A percentile compares a stretch with the other conserved stretches of the same genome.
Evolutionary conservation across 2,888 invertebrate species (phyloP).

Genomic region (Lasioglossum morio): DNA sequence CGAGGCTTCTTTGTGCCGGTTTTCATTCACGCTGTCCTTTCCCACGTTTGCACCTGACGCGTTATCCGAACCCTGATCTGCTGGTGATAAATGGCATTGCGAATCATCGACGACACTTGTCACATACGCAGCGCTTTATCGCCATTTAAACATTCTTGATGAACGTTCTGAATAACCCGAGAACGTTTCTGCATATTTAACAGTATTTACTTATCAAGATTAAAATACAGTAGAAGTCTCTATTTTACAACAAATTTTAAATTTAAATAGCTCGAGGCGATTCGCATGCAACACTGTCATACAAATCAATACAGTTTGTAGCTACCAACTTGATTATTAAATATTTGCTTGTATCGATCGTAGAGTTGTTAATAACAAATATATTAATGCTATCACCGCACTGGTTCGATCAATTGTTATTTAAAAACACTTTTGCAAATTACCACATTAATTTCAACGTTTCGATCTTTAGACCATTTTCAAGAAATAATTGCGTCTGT

Average conservation of each 20-base stretch:
- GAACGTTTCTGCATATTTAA: not conserved
- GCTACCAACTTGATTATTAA: not conserved
- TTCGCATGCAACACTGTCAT: not conserved
- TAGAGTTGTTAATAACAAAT: too few species aligned
- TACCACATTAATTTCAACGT: too few species aligned
- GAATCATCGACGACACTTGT: not conserved
- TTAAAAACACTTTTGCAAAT: too few species aligned
- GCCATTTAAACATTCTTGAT: not conserved
- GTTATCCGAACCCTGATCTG: not conserved
- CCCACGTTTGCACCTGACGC: not conserved
- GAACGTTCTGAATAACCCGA: not conserved
- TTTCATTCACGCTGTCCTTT: constrained; percentile 19
- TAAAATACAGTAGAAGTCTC: not conserved
- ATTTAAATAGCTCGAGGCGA: not conserved
- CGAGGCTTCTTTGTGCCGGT: not conserved
- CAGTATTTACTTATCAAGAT: not conserved
- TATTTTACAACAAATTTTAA: not conserved
- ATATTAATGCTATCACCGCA: too few species aligned
- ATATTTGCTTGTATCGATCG: too few species aligned
- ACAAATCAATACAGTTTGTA: not conserved
- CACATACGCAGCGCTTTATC: not conserved
- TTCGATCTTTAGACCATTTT: too few species aligned
- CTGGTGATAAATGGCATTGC: not conserved
- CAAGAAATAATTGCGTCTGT: too few species aligned
- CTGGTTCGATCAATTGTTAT: too few species aligned